Conservation (phyloP, 2,113 vertebrate species). For the Salvelinus fontinalis region DNA sequence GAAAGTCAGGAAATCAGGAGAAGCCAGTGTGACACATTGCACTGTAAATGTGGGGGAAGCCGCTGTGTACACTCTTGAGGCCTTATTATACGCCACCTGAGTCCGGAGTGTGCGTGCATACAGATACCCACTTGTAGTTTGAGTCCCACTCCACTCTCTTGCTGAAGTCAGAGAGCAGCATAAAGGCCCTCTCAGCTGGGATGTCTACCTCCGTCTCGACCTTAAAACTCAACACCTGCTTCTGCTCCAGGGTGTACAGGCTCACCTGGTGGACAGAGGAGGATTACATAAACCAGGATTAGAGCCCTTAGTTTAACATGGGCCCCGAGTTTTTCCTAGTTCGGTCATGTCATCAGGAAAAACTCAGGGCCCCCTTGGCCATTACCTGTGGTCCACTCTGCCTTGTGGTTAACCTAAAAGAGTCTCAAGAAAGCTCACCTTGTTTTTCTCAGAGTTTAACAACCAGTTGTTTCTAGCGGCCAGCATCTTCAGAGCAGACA, state of each 20-base stretch:
- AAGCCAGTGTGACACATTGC: too few relatives aligned
- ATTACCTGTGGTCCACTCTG: too few relatives aligned
- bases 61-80: too few relatives aligned
- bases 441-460: conserved; percentile 80
- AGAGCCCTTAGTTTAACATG: neutral
- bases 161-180: conserved; percentile 83
- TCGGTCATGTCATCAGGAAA: too few relatives aligned
- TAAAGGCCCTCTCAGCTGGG: conserved; percentile 76
- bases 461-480: conserved; percentile 84
- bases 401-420: too few relatives aligned
- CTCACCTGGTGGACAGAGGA: conserved; percentile 70
- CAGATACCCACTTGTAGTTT: conserved; percentile 76
- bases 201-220: conserved; percentile 78
- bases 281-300: neutral
- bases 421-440: conserved; percentile 57
- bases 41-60: too few relatives aligned
- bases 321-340: too few relatives aligned
- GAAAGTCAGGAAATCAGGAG: neutral
- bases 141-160: conserved; percentile 83
- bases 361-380: too few relatives aligned
- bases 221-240: conserved; percentile 83
- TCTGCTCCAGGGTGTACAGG: conserved; percentile 88
- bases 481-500: conserved; percentile 88
- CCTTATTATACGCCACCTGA: too few relatives aligned
- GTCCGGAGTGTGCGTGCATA: neutral